A percentile compares a stretch with the other conserved stretches of the same genome.
Conservation (phyloP, 2,888 invertebrate species). For the Plebejus argus region DNA sequence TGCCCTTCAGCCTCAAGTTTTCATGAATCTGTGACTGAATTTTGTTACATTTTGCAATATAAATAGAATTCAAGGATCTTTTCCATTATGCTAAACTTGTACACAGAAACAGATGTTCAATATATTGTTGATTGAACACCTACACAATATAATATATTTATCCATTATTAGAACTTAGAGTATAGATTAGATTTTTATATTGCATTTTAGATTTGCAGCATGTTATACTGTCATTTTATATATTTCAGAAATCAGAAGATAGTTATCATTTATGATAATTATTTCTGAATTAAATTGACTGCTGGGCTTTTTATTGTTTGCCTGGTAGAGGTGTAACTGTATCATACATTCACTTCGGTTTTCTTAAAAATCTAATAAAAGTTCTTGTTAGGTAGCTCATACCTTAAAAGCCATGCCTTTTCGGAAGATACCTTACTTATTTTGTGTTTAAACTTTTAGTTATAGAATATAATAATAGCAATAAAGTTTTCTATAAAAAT, state of each 20-base stretch:
- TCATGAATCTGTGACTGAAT: not conserved
- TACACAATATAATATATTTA: not conserved
- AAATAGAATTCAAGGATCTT: not conserved
- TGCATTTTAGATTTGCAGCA: slow-evolving; percentile 19
- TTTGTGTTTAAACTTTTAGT: slow-evolving; percentile 3
- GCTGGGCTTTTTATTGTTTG: not conserved
- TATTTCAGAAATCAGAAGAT: not conserved
- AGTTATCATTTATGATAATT: not conserved
- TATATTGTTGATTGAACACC: not conserved
- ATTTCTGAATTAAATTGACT: no score
- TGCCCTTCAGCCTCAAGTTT: not conserved
- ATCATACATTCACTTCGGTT: not conserved
- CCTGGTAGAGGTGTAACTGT: no score
- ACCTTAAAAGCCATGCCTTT: not conserved
- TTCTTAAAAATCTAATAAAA: not conserved
- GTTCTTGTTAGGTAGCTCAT: not conserved
- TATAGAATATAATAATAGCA: not conserved
- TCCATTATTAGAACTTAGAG: not conserved
- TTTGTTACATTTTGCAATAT: not conserved
- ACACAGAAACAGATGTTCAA: not conserved
- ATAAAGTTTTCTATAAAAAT: not conserved
- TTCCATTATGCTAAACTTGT: not conserved
- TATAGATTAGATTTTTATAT: slow-evolving; percentile 27
- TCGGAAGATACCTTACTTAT: not conserved
- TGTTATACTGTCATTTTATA: slow-evolving; percentile 25